Evolutionary conservation across 2,888 invertebrate genomes (phyloP).

Genomic region (Cotesia congregata): DNA sequence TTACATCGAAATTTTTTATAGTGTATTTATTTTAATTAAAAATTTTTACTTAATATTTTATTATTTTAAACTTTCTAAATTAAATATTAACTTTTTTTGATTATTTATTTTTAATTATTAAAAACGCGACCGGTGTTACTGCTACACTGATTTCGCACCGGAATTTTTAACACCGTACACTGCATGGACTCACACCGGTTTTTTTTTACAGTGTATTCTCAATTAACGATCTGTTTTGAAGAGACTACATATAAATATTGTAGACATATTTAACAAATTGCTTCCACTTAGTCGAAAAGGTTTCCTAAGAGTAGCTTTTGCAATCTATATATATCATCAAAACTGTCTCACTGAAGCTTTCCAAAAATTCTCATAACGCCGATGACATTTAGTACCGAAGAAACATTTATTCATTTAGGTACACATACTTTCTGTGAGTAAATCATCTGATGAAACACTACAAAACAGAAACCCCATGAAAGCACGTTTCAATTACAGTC

Average conservation of each 20-base stretch:
- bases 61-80: too few species aligned
- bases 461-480: not conserved
- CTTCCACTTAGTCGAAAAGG: not conserved
- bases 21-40: too few species aligned
- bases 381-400: not conserved
- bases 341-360: not conserved
- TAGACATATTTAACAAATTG: not conserved
- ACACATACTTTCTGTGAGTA: not conserved
- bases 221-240: not conserved
- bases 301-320: not conserved
- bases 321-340: slow-evolving; percentile 28
- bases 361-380: not conserved
- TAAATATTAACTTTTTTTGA: too few species aligned
- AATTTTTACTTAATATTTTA: too few species aligned
- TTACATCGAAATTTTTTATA: too few species aligned
- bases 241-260: not conserved
- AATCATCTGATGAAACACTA: slow-evolving; percentile 1
- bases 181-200: too few species aligned
- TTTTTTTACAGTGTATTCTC: too few species aligned
- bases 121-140: too few species aligned
- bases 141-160: too few species aligned
- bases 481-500: not conserved
- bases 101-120: too few species aligned
- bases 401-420: not conserved
- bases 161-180: too few species aligned